phyloP scores from a whole-genome alignment of 2,888 invertebrate species.

The Leptogaster cylindrica region DNA sequence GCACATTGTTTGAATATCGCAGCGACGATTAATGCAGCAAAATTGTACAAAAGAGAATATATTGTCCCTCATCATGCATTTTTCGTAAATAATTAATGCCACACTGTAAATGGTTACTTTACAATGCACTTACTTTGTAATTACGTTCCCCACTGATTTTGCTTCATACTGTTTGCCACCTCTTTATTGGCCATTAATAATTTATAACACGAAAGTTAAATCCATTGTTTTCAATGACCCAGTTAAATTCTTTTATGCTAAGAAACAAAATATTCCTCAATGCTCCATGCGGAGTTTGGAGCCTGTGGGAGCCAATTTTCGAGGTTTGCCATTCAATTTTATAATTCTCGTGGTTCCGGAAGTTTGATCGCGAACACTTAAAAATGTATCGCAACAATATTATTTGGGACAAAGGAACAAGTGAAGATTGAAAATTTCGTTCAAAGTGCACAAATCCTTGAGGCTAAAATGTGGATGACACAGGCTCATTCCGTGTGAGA shows the following conservation, averaged over 20 bases:
- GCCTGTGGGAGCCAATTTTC: slow-evolving; percentile 19
- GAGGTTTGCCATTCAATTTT: slow-evolving; percentile 9
- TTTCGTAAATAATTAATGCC: slow-evolving; percentile 29
- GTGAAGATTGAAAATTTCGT: too few species aligned
- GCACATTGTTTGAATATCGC: not conserved
- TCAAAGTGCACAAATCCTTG: too few species aligned
- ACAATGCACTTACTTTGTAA: slow-evolving; percentile 24
- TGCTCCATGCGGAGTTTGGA: not conserved
- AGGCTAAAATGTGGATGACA: too few species aligned
- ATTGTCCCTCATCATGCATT: slow-evolving; percentile 18
- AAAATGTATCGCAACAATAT: slow-evolving; percentile 5
- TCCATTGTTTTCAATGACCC: slow-evolving; percentile 28
- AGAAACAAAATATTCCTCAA: slow-evolving; percentile 29
- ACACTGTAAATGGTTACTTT: slow-evolving; percentile 3
- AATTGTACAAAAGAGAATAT: not conserved
- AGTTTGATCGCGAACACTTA: slow-evolving; percentile 6
- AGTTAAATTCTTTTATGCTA: slow-evolving; percentile 31
- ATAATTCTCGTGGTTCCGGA: slow-evolving; percentile 6
- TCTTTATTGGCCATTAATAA: slow-evolving; percentile 33
- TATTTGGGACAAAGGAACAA: too few species aligned
- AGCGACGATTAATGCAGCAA: not conserved
- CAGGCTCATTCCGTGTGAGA: too few species aligned
- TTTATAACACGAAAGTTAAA: slow-evolving; percentile 33
- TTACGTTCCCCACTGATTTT: not conserved
- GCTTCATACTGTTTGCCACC: slow-evolving; percentile 16